phyloP scores from a whole-genome alignment of 2,797 vertebrate species.

The Thunnus albacares region DNA sequence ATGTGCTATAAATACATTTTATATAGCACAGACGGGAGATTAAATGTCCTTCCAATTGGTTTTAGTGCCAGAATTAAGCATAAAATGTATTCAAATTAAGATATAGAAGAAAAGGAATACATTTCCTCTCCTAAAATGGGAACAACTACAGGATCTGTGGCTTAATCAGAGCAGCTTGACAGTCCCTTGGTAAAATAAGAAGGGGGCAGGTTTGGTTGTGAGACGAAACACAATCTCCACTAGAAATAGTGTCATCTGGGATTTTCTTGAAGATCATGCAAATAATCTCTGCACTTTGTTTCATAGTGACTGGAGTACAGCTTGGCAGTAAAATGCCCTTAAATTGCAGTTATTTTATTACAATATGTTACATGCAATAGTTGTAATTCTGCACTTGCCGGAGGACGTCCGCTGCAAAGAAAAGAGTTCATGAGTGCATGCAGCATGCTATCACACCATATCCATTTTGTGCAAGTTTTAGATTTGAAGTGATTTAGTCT shows the following conservation, averaged over 20 bases:
- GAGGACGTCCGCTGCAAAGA: constrained; percentile 6
- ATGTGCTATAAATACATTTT: background rate
- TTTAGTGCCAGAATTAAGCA: background rate
- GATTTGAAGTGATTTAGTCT: constrained; percentile 31
- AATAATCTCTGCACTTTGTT: background rate
- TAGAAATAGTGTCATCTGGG: background rate
- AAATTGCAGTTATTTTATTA: background rate
- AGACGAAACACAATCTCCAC: background rate
- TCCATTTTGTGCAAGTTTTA: constrained; percentile 40
- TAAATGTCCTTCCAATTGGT: background rate
- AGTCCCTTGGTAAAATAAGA: background rate
- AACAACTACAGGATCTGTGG: background rate
- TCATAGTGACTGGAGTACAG: background rate
- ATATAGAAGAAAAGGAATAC: background rate
- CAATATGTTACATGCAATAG: constrained; percentile 15
- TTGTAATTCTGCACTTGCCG: constrained; percentile 2
- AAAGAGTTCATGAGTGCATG: constrained; percentile 66
- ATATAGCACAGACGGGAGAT: background rate
- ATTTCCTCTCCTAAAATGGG: background rate
- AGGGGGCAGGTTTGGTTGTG: too few relatives aligned
- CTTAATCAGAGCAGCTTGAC: background rate
- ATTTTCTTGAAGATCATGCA: background rate
- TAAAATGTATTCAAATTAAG: background rate
- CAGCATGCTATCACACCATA: constrained; percentile 79
- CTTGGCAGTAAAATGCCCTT: background rate